A percentile compares a stretch with the other conserved stretches of the same genome.
Conservation (phyloP, 2,797 vertebrate species). For the Eptatretus atami region DNA sequence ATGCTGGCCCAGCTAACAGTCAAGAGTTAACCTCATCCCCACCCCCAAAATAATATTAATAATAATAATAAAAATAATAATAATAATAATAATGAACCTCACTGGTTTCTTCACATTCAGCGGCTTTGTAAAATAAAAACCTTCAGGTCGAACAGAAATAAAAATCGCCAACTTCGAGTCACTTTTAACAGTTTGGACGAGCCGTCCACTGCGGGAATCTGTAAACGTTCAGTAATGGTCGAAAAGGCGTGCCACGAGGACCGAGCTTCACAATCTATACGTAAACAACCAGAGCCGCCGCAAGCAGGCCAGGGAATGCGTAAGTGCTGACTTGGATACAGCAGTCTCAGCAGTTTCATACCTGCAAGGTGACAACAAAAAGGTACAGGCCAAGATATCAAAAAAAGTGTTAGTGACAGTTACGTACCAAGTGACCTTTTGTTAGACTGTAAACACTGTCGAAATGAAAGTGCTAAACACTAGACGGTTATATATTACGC, state of each 20-base stretch:
- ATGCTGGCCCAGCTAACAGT: background rate
- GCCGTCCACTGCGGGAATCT: background rate
- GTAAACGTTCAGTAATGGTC: background rate
- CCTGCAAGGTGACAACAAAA: background rate
- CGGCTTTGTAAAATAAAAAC: background rate
- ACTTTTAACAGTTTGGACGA: too few relatives aligned
- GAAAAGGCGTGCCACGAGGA: background rate
- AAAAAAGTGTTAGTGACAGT: too few relatives aligned
- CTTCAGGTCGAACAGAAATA: too few relatives aligned
- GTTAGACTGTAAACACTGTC: background rate
- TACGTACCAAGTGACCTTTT: too few relatives aligned
- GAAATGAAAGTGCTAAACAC: background rate
- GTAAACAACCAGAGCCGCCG: background rate
- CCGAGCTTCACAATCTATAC: background rate
- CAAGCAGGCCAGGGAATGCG: background rate
- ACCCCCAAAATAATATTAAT: too few relatives aligned
- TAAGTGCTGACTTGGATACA: background rate
- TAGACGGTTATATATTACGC: background rate
- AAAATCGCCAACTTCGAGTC: too few relatives aligned
- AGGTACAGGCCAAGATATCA: background rate
- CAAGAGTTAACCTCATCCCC: too few relatives aligned
- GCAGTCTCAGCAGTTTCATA: conserved; percentile 1
- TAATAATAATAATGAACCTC: too few relatives aligned
- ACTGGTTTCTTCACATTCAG: conserved; percentile 5
- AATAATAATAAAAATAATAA: too few relatives aligned